These are phyloP conservation scores for Grallaria varia DNA, from an alignment of 2,113 vertebrate genomes.

Conservation along the genomic window DNA sequence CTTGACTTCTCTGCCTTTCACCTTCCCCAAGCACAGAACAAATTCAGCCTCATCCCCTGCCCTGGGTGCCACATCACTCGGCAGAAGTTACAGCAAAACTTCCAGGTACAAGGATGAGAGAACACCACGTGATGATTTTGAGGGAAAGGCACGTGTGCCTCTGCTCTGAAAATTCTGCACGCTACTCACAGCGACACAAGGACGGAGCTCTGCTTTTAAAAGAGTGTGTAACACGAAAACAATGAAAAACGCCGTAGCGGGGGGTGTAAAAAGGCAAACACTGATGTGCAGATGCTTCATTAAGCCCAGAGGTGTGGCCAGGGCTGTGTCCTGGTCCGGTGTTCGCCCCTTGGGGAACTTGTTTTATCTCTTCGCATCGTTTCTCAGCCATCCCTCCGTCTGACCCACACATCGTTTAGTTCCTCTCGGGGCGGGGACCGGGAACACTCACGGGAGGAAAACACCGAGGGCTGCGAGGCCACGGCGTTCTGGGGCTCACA, in stretches of 20 bases:
- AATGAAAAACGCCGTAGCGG: neutral
- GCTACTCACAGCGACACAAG: accelerated
- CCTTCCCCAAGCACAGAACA: neutral
- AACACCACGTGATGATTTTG: neutral
- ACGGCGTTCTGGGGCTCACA: too few species aligned
- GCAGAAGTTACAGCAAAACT: neutral
- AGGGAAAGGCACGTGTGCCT: accelerated
- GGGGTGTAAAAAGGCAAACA: neutral
- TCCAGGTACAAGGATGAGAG: neutral
- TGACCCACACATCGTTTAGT: neutral
- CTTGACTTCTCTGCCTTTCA: neutral
- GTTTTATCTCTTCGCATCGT: neutral
- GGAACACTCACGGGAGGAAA: neutral
- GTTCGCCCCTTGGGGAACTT: neutral
- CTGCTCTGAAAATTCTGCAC: neutral
- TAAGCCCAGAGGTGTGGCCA: neutral
- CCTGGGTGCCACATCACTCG: accelerated
- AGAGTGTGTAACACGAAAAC: neutral
- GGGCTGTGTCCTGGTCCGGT: neutral
- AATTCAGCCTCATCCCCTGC: neutral
- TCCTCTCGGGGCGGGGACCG: neutral
- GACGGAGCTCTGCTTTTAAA: neutral
- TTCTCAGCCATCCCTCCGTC: neutral
- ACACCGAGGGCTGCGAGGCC: too few species aligned
- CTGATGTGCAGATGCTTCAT: accelerated